A percentile compares a stretch with the other conserved stretches of the same genome.
These are phyloP conservation scores for Fregata magnificens DNA, from an alignment of 2,113 vertebrate species.

Conservation along the genomic window DNA sequence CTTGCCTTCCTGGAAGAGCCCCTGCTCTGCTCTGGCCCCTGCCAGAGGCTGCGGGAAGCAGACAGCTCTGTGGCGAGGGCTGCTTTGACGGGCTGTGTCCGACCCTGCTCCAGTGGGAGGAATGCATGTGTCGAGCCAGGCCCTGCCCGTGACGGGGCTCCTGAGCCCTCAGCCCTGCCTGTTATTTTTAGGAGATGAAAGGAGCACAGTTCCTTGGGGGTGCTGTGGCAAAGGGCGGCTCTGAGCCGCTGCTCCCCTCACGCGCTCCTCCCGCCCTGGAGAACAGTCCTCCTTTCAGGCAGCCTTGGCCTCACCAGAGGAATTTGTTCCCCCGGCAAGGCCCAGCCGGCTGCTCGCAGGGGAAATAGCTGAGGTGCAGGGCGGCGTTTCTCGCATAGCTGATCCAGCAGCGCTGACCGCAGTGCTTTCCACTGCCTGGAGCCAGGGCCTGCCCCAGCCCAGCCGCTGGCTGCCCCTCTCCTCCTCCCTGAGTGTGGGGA, in stretches of 20 bases:
- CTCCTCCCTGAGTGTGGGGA: background rate
- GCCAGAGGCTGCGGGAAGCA: background rate
- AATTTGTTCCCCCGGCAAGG: background rate
- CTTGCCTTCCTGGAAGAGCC: background rate
- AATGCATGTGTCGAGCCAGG: background rate
- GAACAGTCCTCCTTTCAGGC: slow-evolving; percentile 43
- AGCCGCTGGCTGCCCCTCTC: background rate
- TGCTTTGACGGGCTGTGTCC: background rate
- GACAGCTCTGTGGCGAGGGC: background rate
- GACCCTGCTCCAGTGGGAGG: background rate
- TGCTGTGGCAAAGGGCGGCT: background rate
- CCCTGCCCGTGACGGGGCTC: background rate
- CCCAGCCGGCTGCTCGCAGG: background rate
- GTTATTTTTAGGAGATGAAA: background rate
- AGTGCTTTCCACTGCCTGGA: background rate
- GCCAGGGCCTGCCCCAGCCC: background rate
- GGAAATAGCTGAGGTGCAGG: background rate
- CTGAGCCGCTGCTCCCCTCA: background rate
- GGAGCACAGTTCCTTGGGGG: background rate
- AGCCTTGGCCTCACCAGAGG: background rate
- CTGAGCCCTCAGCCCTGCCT: background rate
- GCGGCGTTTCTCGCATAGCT: slow-evolving; percentile 15
- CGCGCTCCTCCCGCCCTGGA: background rate
- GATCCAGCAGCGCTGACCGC: background rate
- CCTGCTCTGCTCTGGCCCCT: rapidly evolving